Conservation (phyloP, 2,797 vertebrate genomes). For the Rhynchotus rufescens region DNA sequence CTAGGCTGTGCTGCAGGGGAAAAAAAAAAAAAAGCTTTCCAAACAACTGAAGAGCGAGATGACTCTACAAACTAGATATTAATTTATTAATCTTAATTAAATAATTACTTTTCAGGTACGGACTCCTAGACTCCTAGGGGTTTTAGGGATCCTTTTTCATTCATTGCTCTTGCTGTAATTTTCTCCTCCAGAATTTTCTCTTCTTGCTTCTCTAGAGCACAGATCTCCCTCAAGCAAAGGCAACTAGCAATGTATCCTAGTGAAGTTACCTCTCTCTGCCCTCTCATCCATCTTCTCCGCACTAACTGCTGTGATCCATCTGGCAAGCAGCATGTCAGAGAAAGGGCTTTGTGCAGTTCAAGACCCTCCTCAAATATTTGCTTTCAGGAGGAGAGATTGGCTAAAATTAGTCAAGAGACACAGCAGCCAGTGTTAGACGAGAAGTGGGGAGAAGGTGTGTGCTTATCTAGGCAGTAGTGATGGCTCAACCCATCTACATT, state of each 20-base stretch:
- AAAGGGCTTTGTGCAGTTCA: not conserved
- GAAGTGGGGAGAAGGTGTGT: not conserved
- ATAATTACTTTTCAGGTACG: conserved; percentile 68
- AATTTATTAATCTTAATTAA: conserved; percentile 54
- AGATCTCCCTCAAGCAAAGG: not conserved
- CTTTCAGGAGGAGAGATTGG: not conserved
- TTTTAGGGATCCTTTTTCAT: not conserved
- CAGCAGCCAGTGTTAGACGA: not conserved
- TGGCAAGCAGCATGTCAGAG: not conserved
- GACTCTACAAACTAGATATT: conserved; percentile 13
- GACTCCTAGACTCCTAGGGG: conserved; percentile 55
- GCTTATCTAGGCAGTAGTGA: not conserved
- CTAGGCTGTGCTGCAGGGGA: conserved; percentile 28
- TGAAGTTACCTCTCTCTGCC: not conserved
- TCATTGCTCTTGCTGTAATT: not conserved
- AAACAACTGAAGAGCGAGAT: conserved; percentile 61
- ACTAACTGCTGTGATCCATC: not conserved
- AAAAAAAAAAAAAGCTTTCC: conserved; percentile 34
- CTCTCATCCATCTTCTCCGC: not conserved
- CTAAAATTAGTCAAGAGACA: not conserved
- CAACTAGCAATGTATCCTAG: not conserved
- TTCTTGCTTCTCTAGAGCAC: not conserved
- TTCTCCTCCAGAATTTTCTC: not conserved
- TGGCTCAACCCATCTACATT: not conserved
- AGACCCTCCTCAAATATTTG: not conserved